phyloP scores from a whole-genome alignment of 2,888 invertebrate species.

The Anodontia alba region DNA sequence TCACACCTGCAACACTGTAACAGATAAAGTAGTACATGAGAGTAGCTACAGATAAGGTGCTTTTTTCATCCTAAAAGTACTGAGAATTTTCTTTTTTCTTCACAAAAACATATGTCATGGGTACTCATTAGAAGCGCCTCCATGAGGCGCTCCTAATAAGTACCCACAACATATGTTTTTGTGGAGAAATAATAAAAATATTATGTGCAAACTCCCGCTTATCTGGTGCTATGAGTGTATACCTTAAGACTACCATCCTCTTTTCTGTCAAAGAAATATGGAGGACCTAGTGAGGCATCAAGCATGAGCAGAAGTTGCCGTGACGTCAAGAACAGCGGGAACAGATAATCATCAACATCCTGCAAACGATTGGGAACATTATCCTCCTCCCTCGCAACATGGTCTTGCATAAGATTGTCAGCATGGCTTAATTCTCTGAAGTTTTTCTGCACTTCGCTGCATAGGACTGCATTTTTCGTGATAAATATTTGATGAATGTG shows the following conservation, averaged over 20 bases:
- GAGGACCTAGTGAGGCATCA: conserved; percentile 74
- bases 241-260: conserved; percentile 73
- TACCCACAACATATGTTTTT: too few species aligned
- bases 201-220: too few species aligned
- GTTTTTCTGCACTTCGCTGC: conserved; percentile 79
- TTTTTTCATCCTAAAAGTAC: too few species aligned
- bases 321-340: conserved; percentile 78
- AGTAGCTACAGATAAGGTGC: too few species aligned
- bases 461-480: conserved; percentile 80
- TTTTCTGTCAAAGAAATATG: conserved; percentile 75
- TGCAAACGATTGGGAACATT: conserved; percentile 65
- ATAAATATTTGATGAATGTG: conserved; percentile 72
- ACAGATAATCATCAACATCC: conserved; percentile 62
- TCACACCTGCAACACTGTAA: too few species aligned
- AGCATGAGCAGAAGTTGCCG: conserved; percentile 77
- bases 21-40: too few species aligned
- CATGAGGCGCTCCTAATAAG: too few species aligned
- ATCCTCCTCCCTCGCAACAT: conserved; percentile 54
- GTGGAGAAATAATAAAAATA: too few species aligned
- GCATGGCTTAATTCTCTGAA: conserved; percentile 77
- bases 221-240: background rate
- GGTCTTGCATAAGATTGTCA: conserved; percentile 57
- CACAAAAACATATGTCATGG: too few species aligned
- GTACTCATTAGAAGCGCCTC: too few species aligned
- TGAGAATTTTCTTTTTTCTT: too few species aligned